These are phyloP conservation scores for Lophius piscatorius DNA, from an alignment of 2,113 vertebrate genomes.

Conservation along the genomic window DNA sequence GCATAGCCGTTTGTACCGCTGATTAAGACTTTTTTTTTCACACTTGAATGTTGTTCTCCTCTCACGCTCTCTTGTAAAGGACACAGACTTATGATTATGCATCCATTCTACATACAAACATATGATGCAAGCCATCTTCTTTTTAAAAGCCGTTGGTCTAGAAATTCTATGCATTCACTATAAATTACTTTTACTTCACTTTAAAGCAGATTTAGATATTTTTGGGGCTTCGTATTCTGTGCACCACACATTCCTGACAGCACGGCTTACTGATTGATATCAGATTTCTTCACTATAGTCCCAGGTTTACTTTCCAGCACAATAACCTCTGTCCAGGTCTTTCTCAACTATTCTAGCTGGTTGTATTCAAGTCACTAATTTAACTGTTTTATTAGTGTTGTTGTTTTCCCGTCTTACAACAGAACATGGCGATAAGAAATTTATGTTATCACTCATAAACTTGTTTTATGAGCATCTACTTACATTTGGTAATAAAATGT, in stretches of 20 bases:
- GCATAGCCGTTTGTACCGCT: conserved; percentile 41
- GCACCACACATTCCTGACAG: conserved; percentile 14
- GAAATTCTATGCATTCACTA: conserved; percentile 52
- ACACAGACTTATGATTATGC: conserved; percentile 40
- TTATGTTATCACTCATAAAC: conserved; percentile 1
- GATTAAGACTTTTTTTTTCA: conserved; percentile 42
- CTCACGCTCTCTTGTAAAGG: conserved; percentile 30
- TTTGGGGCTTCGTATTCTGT: conserved; percentile 40
- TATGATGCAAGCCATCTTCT: conserved; percentile 37
- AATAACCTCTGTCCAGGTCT: conserved; percentile 23
- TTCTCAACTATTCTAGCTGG: conserved; percentile 8
- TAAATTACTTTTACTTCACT: conserved; percentile 18
- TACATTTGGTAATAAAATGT: conserved; percentile 16
- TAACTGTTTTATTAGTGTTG: conserved; percentile 30
- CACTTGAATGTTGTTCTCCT: conserved; percentile 43
- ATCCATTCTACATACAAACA: conserved; percentile 47
- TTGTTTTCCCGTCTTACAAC: conserved; percentile 14
- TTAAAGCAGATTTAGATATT: conserved; percentile 26
- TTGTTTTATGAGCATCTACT: neutral
- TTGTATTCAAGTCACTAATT: conserved; percentile 10
- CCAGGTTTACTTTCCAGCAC: conserved; percentile 3
- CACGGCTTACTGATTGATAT: neutral
- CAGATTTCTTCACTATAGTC: conserved; percentile 13
- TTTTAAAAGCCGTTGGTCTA: conserved; percentile 10
- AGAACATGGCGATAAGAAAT: neutral